These are phyloP conservation scores for Lordiphosa mommai DNA, from an alignment of 1,140 invertebrate genomes.

Conservation along the genomic window DNA sequence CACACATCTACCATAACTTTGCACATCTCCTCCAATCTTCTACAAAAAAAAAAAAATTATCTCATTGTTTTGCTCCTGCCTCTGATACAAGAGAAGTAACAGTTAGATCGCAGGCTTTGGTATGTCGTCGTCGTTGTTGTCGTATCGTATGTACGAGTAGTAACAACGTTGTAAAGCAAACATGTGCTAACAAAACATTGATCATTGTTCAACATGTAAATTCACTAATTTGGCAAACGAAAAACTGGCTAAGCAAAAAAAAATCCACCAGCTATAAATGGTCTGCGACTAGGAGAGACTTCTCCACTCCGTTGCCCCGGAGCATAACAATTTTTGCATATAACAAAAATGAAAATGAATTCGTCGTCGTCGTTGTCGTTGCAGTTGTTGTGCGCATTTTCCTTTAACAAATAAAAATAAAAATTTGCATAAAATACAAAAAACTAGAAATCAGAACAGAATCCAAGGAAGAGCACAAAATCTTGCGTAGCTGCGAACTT, in stretches of 20 bases:
- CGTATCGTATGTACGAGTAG: constrained; percentile 9
- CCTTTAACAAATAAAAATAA: constrained; percentile 56
- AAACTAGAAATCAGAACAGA: constrained; percentile 58
- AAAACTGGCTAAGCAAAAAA: constrained; percentile 20
- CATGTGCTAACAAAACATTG: constrained; percentile 78
- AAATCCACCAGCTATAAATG: constrained; percentile 67
- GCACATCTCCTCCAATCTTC: constrained; percentile 5
- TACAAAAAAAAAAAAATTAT: constrained; percentile 25
- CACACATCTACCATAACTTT: constrained; percentile 23
- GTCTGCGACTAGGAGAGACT: constrained; percentile 47
- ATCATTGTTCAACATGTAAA: constrained; percentile 78
- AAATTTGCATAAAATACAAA: constrained; percentile 72
- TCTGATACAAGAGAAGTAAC: not conserved
- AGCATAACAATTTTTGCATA: constrained; percentile 75
- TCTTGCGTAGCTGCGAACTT: constrained; percentile 65
- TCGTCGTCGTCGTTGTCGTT: constrained; percentile 38
- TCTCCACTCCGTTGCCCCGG: constrained; percentile 42
- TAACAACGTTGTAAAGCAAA: constrained; percentile 48
- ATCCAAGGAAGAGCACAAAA: constrained; percentile 23
- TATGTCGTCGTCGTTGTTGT: not conserved
- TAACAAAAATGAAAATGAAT: constrained; percentile 63
- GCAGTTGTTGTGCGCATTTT: constrained; percentile 24
- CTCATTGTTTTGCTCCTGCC: constrained; percentile 41
- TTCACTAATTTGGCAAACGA: constrained; percentile 75
- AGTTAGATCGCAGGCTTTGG: not conserved